These are phyloP conservation scores for Bovichtus variegatus DNA, from an alignment of 2,797 vertebrate genomes.

Conservation along the genomic window DNA sequence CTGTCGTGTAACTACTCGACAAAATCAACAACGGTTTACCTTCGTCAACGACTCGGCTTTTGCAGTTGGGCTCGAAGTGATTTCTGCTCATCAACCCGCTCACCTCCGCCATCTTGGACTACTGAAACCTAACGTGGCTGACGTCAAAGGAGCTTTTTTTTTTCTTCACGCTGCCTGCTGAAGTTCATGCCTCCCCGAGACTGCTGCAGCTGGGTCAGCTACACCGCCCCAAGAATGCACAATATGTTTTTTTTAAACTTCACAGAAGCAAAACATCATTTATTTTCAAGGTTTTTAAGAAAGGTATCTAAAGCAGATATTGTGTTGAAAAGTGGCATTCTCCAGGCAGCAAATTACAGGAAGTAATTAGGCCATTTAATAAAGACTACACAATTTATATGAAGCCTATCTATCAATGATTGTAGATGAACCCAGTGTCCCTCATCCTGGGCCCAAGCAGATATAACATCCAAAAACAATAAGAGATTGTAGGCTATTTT, in stretches of 20 bases:
- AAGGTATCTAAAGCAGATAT: too few relatives aligned
- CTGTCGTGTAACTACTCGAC: neutral
- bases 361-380: too few relatives aligned
- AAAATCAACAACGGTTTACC: constrained; percentile 70
- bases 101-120: constrained; percentile 96
- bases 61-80: constrained; percentile 74
- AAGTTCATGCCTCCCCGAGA: constrained; percentile 22
- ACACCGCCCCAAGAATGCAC: neutral
- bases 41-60: constrained; percentile 70
- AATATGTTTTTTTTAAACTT: neutral
- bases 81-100: constrained; percentile 83
- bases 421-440: too few relatives aligned
- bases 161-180: constrained; percentile 31
- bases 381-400: too few relatives aligned
- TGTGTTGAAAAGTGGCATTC: too few relatives aligned
- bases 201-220: constrained; percentile 4
- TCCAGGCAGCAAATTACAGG: too few relatives aligned
- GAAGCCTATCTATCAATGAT: too few relatives aligned
- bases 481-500: too few relatives aligned
- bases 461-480: too few relatives aligned
- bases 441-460: too few relatives aligned
- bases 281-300: neutral
- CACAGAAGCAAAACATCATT: neutral
- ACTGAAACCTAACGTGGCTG: constrained; percentile 87
- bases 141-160: constrained; percentile 71